Percentiles rank a stretch among this genome's conserved stretches.
phyloP scores from a whole-genome alignment of 1,140 invertebrate genomes.

The Thaumatotibia leucotreta region DNA sequence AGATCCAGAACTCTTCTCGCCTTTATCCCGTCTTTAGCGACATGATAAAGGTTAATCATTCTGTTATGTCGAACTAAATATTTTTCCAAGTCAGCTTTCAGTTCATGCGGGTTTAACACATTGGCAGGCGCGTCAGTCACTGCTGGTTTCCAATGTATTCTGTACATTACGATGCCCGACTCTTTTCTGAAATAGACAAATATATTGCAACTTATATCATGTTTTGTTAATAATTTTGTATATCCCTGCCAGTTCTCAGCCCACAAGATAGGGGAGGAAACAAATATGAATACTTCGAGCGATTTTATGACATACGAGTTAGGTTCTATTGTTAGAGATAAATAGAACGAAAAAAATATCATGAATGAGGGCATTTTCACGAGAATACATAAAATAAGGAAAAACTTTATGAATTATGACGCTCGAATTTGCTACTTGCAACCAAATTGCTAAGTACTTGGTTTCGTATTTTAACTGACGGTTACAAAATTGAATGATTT shows the following conservation, averaged over 20 bases:
- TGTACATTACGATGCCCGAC: slow-evolving; percentile 80
- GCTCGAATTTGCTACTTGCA: too few relatives aligned
- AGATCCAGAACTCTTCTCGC: slow-evolving; percentile 80
- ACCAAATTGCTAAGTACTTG: too few relatives aligned
- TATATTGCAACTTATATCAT: background rate
- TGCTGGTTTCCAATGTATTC: slow-evolving; percentile 80
- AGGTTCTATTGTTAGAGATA: background rate
- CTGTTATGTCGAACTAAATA: slow-evolving; percentile 72
- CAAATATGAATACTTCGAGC: too few relatives aligned
- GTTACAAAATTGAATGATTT: too few relatives aligned
- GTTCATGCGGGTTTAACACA: slow-evolving; percentile 68
- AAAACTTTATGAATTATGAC: too few relatives aligned
- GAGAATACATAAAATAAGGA: too few relatives aligned
- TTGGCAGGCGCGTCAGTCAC: slow-evolving; percentile 66
- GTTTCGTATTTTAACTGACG: too few relatives aligned
- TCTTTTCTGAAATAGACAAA: slow-evolving; percentile 76
- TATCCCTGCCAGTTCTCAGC: too few relatives aligned
- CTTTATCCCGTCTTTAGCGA: slow-evolving; percentile 69
- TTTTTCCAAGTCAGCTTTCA: slow-evolving; percentile 71
- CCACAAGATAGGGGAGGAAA: too few relatives aligned
- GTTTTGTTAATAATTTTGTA: too few relatives aligned
- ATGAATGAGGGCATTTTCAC: too few relatives aligned
- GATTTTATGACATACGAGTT: too few relatives aligned
- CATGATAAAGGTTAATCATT: slow-evolving; percentile 76
- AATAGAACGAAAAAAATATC: background rate